phyloP scores from a whole-genome alignment of 2,113 vertebrate species.

The Todiramphus chloris region DNA sequence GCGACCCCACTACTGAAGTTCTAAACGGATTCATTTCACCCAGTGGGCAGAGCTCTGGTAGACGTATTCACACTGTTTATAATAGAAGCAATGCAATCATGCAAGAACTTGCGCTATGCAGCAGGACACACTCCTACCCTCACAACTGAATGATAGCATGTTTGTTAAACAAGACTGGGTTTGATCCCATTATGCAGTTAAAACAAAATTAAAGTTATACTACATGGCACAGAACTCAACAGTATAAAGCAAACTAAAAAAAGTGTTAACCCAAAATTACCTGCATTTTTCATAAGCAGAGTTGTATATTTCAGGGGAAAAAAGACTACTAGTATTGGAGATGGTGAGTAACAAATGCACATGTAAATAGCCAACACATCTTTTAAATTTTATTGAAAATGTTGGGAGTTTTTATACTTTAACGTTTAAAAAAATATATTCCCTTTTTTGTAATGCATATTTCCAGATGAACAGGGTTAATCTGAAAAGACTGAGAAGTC shows the following conservation, averaged over 20 bases:
- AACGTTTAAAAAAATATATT: not conserved
- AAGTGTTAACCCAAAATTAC: not conserved
- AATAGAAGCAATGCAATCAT: not conserved
- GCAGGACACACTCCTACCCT: not conserved
- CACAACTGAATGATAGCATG: not conserved
- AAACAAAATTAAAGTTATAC: not conserved
- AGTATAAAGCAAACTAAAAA: not conserved
- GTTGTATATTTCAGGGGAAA: not conserved
- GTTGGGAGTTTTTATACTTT: not conserved
- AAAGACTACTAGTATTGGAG: not conserved
- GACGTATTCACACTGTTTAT: not conserved
- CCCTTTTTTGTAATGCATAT: fast-evolving
- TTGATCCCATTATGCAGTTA: not conserved
- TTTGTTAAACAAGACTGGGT: not conserved
- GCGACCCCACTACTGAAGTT: not conserved
- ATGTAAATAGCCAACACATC: not conserved
- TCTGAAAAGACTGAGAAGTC: not conserved
- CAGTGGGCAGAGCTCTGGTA: not conserved
- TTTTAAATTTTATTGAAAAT: not conserved
- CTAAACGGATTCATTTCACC: not conserved
- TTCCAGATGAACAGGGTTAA: not conserved
- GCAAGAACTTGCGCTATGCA: not conserved
- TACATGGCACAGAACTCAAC: not conserved
- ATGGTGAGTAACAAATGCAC: not conserved
- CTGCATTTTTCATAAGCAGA: not conserved